Evolutionary conservation across 1,140 invertebrate genomes (phyloP).

Genomic region (Euschistus heros): DNA sequence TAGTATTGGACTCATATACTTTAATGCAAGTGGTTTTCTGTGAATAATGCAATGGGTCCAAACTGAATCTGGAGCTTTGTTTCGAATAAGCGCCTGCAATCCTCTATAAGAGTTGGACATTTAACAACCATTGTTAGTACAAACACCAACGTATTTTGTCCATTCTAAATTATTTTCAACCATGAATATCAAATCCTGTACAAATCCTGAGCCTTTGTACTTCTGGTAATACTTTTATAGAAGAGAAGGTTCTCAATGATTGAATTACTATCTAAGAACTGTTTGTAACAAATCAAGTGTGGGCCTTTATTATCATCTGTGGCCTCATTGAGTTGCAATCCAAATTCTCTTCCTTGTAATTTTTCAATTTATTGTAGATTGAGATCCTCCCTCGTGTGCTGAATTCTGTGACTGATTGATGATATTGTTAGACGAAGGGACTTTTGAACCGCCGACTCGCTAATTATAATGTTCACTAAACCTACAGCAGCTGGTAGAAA

Average conservation of each 20-base stretch:
- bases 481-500: constrained; percentile 8
- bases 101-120: background rate
- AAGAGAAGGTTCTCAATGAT: background rate
- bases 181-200: too few species aligned
- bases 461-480: constrained; percentile 12
- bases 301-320: background rate
- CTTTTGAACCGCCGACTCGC: too few species aligned
- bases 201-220: background rate
- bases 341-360: background rate
- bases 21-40: background rate
- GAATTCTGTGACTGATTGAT: background rate
- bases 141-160: background rate
- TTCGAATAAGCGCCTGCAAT: background rate
- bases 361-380: background rate
- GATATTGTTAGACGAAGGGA: background rate
- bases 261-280: background rate
- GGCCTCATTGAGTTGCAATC: background rate
- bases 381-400: background rate
- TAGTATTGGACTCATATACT: too few species aligned
- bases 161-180: background rate
- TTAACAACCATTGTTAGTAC: background rate
- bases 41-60: background rate
- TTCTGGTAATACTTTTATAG: background rate
- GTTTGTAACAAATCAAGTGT: background rate
- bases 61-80: background rate